Evolutionary conservation across 2,113 vertebrate species (phyloP).

Genomic region (Heterotis niloticus): DNA sequence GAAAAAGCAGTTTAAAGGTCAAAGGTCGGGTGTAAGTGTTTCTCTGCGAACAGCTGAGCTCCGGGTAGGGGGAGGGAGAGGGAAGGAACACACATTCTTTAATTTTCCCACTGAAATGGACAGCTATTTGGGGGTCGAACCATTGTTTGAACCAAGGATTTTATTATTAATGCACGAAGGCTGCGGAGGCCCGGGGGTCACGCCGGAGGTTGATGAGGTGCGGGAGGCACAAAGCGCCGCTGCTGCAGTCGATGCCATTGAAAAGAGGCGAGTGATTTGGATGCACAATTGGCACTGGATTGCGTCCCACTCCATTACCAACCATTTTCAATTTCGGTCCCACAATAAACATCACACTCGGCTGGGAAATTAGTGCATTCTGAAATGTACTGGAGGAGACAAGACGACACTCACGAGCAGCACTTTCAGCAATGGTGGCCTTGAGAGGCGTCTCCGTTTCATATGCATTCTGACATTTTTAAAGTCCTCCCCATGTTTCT

Average conservation of each 20-base stretch:
- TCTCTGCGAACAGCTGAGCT: slow-evolving; percentile 74
- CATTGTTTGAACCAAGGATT: slow-evolving; percentile 99
- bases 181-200: slow-evolving; percentile 93
- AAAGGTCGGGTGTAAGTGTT: slow-evolving; percentile 92
- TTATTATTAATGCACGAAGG: slow-evolving; percentile 99
- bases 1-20: slow-evolving; percentile 71
- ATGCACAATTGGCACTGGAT: slow-evolving; percentile 99
- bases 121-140: slow-evolving; percentile 94
- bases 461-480: slow-evolving; percentile 81
- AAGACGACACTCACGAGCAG: slow-evolving; percentile 91
- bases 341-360: slow-evolving; percentile 99
- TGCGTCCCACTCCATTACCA: slow-evolving; percentile 98
- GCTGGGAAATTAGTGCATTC: slow-evolving; percentile 99
- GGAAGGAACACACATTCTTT: slow-evolving; percentile 77
- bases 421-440: slow-evolving; percentile 82
- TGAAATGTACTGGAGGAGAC: slow-evolving; percentile 96
- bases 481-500: slow-evolving; percentile 76
- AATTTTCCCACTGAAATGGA: slow-evolving; percentile 94
- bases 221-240: slow-evolving; percentile 95
- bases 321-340: slow-evolving; percentile 99
- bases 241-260: slow-evolving; percentile 97
- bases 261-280: slow-evolving; percentile 99
- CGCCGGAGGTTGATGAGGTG: slow-evolving; percentile 98
- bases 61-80: slow-evolving; percentile 40
- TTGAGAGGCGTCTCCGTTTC: slow-evolving; percentile 81